phyloP scores from a whole-genome alignment of 2,113 vertebrate genomes.

The Myiagra hebetior region DNA sequence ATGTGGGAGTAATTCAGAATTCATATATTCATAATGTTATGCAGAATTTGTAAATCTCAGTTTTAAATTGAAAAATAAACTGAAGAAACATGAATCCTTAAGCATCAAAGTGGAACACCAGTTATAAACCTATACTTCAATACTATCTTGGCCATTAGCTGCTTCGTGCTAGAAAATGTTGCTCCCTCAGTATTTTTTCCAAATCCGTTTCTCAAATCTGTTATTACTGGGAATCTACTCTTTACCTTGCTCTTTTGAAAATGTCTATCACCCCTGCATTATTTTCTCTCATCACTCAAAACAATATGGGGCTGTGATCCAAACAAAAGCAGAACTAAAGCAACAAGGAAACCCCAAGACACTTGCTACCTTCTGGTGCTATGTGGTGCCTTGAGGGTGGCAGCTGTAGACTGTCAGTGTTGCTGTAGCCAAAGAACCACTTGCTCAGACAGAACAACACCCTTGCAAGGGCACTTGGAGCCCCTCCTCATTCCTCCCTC shows the following conservation, averaged over 20 bases:
- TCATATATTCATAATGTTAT: neutral
- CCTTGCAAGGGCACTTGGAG: accelerated
- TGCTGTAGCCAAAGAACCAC: neutral
- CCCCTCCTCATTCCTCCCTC: neutral
- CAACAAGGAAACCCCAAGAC: neutral
- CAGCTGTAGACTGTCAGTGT: neutral
- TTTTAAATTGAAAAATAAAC: neutral
- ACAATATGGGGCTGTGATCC: neutral
- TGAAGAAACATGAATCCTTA: neutral
- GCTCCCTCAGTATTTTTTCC: neutral
- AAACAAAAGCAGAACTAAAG: neutral
- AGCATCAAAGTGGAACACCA: neutral
- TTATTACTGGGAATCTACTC: neutral
- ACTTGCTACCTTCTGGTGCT: accelerated
- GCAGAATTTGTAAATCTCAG: neutral
- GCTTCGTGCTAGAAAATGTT: neutral
- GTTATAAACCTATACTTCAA: neutral
- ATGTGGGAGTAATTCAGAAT: neutral
- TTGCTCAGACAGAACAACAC: neutral
- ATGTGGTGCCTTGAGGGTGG: accelerated
- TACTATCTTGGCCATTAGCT: neutral
- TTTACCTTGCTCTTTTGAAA: neutral
- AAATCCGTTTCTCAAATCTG: neutral
- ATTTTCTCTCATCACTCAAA: neutral
- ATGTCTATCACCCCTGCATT: neutral